Conservation (phyloP, 2,113 vertebrate genomes). For the Hylia prasina region DNA sequence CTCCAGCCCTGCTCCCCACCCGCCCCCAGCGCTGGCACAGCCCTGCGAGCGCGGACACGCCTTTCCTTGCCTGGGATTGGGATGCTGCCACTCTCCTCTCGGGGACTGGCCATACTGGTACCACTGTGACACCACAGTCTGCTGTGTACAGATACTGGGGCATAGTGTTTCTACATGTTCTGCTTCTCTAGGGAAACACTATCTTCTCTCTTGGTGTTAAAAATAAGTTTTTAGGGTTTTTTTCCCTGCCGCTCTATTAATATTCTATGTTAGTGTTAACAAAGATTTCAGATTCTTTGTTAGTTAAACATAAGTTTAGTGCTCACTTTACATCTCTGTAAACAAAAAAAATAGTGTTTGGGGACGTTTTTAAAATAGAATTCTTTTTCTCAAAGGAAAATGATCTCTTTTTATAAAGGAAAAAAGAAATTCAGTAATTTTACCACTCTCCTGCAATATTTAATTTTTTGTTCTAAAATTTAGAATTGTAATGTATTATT, state of each 20-base stretch:
- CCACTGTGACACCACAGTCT: background rate
- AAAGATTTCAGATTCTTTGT: background rate
- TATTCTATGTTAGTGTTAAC: background rate
- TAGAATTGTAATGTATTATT: background rate
- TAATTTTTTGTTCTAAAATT: background rate
- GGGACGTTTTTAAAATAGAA: background rate
- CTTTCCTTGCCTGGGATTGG: too few species aligned
- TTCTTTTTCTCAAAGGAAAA: background rate
- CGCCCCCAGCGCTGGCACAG: background rate
- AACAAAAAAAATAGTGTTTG: background rate
- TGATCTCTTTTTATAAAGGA: background rate
- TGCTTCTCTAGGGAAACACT: background rate
- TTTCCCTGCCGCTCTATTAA: background rate
- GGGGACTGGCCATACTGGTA: rapidly evolving
- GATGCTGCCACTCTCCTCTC: background rate
- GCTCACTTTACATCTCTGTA: background rate
- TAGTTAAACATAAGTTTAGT: background rate
- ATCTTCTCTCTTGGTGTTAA: background rate
- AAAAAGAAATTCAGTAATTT: background rate
- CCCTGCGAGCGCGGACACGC: too few species aligned
- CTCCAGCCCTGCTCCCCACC: background rate
- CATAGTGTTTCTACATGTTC: rapidly evolving
- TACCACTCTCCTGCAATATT: background rate
- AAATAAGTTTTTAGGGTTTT: background rate
- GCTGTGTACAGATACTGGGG: rapidly evolving